phyloP scores from a whole-genome alignment of 2,113 vertebrate species.

The Lepisosteus osseus region DNA sequence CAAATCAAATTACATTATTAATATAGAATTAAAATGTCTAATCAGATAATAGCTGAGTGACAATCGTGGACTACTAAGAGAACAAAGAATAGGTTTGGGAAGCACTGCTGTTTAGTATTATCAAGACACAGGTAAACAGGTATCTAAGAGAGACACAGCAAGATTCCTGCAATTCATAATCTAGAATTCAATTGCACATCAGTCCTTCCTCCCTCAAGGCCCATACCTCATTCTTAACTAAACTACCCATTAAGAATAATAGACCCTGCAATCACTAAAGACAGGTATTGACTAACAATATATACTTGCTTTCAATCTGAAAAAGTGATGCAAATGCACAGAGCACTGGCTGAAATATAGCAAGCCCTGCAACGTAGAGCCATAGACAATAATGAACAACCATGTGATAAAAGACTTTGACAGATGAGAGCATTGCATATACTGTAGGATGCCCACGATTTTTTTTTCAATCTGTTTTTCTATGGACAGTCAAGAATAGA shows the following conservation, averaged over 20 bases:
- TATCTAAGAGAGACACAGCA: background rate
- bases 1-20: too few relatives aligned
- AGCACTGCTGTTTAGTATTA: background rate
- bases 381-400: too few relatives aligned
- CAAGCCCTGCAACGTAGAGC: too few relatives aligned
- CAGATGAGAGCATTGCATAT: too few relatives aligned
- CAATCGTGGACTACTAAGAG: too few relatives aligned
- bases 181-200: conserved; percentile 17
- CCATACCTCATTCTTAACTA: conserved; percentile 24
- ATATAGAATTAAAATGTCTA: too few relatives aligned
- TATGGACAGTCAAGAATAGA: too few relatives aligned
- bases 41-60: too few relatives aligned
- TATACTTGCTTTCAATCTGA: conserved; percentile 25
- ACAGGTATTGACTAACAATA: conserved; percentile 29
- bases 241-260: conserved; percentile 32
- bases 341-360: conserved; percentile 22
- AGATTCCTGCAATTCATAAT: conserved; percentile 26
- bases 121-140: background rate
- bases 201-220: conserved; percentile 23
- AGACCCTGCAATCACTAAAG: conserved; percentile 22
- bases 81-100: too few relatives aligned
- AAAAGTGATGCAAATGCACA: conserved; percentile 14
- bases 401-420: too few relatives aligned
- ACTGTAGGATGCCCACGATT: too few relatives aligned
- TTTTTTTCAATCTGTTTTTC: too few relatives aligned